Evolutionary conservation across 37 sponge, comb jelly and placozoan genomes (phyloP).

Genomic region (Oscarella lobularis): DNA sequence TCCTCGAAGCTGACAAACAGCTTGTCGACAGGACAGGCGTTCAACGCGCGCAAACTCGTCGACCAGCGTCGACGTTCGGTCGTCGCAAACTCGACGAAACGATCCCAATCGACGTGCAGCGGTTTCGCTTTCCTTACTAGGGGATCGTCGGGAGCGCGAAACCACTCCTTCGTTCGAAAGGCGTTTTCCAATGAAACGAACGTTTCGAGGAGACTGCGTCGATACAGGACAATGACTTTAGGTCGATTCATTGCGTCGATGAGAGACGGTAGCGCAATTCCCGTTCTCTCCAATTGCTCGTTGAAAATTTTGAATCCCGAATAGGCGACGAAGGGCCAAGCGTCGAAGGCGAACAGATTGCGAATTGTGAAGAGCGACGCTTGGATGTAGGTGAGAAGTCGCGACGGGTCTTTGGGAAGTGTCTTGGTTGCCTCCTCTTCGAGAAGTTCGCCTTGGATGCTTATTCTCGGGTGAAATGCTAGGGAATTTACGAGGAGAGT

Average conservation of each 20-base stretch:
- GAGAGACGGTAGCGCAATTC: neutral
- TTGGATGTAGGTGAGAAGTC: neutral
- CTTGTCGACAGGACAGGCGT: neutral
- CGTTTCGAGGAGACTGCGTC: constrained; percentile 19
- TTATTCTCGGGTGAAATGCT: neutral
- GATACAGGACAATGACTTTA: constrained; percentile 19
- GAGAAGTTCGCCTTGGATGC: neutral
- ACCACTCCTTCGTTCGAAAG: constrained; percentile 12
- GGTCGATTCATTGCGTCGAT: constrained; percentile 4
- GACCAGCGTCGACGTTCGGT: neutral
- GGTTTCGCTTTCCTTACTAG: neutral
- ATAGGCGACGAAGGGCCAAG: constrained; percentile 5
- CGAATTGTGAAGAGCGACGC: neutral
- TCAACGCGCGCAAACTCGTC: neutral
- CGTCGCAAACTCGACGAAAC: neutral
- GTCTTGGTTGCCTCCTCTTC: neutral
- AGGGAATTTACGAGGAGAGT: neutral
- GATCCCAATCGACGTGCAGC: neutral
- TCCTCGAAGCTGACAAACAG: neutral
- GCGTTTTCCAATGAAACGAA: constrained; percentile 20
- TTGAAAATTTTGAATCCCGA: constrained; percentile 29
- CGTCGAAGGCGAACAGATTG: neutral
- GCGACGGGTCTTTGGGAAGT: neutral
- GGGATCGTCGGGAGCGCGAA: neutral
- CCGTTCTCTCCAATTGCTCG: constrained; percentile 20